Base-by-base conservation (phyloP, 2,888 invertebrate genomes). In the Drosophila monieri region DNA sequence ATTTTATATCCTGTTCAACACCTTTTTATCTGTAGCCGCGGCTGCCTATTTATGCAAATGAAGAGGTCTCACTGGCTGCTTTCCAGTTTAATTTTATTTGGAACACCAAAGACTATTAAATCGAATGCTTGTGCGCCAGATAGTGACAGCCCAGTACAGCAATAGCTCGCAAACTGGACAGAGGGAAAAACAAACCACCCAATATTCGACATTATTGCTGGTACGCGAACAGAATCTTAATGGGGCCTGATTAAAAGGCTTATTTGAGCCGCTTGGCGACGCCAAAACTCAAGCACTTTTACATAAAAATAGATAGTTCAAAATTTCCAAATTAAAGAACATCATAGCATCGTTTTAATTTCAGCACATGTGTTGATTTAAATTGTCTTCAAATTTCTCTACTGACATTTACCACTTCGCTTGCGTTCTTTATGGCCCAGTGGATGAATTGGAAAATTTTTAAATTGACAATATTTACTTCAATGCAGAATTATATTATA, bases 1-100 rank as follows among this genome's bases (percentile, higher is more conserved):
- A 57, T 72, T 80, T 84, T 81, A 84, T 84, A 84, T 84, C 84
- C 84, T 84, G 84, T 85, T 81, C 71, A 60, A 80, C 86, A 84
- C 85, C 79, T 86, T 81, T 79, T 86, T 77, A 73, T 59, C 43
- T 58, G 66, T 53, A 62, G 69, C 54, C 56, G 25, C 46, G 46
- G 57, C 51, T 59, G 70, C 66, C 25, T 46, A 64, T 54, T 84
- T 85, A 77, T 85, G 79, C 78, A 69, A 83, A 84, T 80, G 43
- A 39, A 23, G 41, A 32, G 46, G 47, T 53, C 64, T 53, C 46
- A 37, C 15, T 53, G 51, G 55, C 58, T 59, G 51, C 66, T 57
- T 73, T 81, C 76, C 77, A 84, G 79, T 81, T 67, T 67, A 67
- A 84, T 77, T 85, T 84, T 74, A 78, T 75, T 73, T 78, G 69